phyloP scores from a whole-genome alignment of 1,140 invertebrate species.

The Drosophila nigromelanica region DNA sequence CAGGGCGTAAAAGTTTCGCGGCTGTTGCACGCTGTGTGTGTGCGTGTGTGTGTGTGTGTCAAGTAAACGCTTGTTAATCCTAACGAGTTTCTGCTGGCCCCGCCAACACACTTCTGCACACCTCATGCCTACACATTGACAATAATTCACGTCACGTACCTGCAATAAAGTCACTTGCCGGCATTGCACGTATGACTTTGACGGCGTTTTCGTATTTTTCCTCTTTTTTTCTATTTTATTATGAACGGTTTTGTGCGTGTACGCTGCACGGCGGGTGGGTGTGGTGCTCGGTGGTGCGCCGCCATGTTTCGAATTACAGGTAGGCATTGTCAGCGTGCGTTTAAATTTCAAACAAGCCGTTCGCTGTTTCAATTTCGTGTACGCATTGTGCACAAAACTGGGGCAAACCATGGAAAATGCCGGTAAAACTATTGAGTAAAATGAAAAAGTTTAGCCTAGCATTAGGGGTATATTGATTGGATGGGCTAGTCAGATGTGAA shows the following conservation, averaged over 20 bases:
- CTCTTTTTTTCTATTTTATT: constrained; percentile 62
- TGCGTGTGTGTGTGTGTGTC: constrained; percentile 40
- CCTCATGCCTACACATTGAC: constrained; percentile 51
- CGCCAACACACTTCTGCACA: background rate
- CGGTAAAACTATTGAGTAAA: background rate
- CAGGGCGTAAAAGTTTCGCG: constrained; percentile 43
- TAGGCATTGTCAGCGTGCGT: constrained; percentile 43
- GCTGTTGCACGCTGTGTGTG: constrained; percentile 58
- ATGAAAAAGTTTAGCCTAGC: background rate
- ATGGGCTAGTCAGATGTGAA: no score
- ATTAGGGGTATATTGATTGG: background rate
- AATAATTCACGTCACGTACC: constrained; percentile 81
- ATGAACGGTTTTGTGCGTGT: constrained; percentile 78
- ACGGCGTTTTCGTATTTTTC: constrained; percentile 61
- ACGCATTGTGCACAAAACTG: constrained; percentile 35
- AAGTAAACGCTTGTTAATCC: constrained; percentile 82
- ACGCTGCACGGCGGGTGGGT: background rate
- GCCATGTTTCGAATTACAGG: constrained; percentile 31
- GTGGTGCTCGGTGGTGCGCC: background rate
- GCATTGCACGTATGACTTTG: constrained; percentile 80
- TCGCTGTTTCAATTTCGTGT: constrained; percentile 54
- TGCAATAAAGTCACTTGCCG: constrained; percentile 82
- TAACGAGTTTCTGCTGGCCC: constrained; percentile 69
- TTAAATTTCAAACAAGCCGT: constrained; percentile 56
- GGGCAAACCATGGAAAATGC: constrained; percentile 32